Conservation (phyloP, 1,140 invertebrate genomes). For the Mycetomoellerius zeteki region DNA sequence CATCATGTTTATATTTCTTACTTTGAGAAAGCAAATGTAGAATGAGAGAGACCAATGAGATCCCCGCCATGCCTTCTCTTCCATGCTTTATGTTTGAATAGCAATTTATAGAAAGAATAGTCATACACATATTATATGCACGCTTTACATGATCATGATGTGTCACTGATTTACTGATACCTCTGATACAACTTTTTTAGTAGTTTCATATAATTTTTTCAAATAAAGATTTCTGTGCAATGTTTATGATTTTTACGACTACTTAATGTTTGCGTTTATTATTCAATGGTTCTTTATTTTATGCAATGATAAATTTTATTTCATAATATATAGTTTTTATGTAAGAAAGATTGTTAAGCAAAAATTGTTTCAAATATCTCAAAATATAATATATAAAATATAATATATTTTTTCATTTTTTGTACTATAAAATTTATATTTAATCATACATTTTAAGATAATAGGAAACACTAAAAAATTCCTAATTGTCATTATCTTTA, state of each 20-base stretch:
- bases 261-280: neutral
- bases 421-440: neutral
- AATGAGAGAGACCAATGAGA: neutral
- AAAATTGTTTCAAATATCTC: neutral
- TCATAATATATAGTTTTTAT: neutral
- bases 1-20: neutral
- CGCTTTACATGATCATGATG: neutral
- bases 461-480: neutral
- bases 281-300: neutral
- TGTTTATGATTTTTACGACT: neutral
- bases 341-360: neutral
- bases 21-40: neutral
- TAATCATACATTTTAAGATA: neutral
- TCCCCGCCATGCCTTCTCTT: neutral
- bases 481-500: conserved; percentile 9
- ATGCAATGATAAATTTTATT: neutral
- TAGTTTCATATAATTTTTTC: neutral
- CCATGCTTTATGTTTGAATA: neutral
- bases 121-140: neutral
- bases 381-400: neutral
- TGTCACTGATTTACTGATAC: conserved; percentile 35
- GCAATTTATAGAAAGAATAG: neutral
- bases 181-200: conserved; percentile 21
- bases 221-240: neutral
- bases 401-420: conserved; percentile 4